Percentiles rank a stretch among this genome's conserved stretches.
Conservation (phyloP, 2,888 invertebrate species). For the Omphaloscelis lunosa region DNA sequence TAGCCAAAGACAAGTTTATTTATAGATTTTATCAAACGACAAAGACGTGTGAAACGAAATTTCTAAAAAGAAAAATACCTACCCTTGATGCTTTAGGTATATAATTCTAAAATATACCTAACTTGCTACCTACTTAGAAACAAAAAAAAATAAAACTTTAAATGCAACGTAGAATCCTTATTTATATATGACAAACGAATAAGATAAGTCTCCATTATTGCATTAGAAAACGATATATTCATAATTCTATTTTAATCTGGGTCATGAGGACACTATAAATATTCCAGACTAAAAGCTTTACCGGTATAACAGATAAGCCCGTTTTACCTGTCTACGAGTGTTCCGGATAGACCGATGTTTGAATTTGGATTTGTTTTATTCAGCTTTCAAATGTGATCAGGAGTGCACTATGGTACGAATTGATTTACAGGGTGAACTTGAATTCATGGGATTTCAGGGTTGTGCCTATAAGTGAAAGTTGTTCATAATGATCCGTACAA, state of each 20-base stretch:
- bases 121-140: background rate
- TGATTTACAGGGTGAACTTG: background rate
- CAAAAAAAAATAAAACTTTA: background rate
- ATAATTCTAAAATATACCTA: background rate
- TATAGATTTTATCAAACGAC: background rate
- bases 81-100: too few species aligned
- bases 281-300: slow-evolving; percentile 79
- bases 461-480: too few species aligned
- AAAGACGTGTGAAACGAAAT: background rate
- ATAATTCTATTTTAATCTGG: slow-evolving; percentile 62
- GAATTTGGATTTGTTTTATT: slow-evolving; percentile 42
- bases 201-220: background rate
- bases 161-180: background rate
- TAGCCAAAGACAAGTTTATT: background rate
- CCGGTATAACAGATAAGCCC: slow-evolving; percentile 76
- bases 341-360: slow-evolving; percentile 65
- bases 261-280: slow-evolving; percentile 74
- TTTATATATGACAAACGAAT: background rate
- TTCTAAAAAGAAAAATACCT: background rate
- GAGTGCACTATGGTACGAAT: slow-evolving; percentile 11
- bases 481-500: too few species aligned
- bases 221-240: slow-evolving; percentile 19
- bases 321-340: slow-evolving; percentile 69
- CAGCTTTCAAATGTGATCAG: slow-evolving; percentile 20
- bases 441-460: too few species aligned